Base-by-base conservation (phyloP, 1,140 invertebrate genomes). In the Portunus trituberculatus region DNA sequence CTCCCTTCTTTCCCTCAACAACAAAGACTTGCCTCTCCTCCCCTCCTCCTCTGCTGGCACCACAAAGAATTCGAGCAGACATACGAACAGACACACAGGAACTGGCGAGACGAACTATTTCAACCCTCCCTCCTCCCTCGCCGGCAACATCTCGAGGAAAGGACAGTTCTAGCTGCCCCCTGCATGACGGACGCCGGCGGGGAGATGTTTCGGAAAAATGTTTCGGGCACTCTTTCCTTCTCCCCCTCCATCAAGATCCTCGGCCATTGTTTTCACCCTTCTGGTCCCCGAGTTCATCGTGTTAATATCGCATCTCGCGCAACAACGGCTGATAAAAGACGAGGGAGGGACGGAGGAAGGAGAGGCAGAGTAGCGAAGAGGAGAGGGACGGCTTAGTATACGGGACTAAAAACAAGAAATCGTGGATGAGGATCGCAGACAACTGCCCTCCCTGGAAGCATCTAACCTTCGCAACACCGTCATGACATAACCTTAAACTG, bases 161-260 rank as follows among this genome's bases (percentile, higher is more conserved):
- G 20, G 67, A 76, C 67, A n/a, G 67, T 76, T 76, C 67, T 76
- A 25, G 67, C 67, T n/a, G 67, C 67, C 67, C 67, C 67, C 67
- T n/a, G 67, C 67, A 76, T 76, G 67, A 76, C 67, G 67, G 67
- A 76, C 67, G 67, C n/a, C 67, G 67, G 6, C 67, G 67, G 67
- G 67, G 67, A 59, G 67, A 76, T 76, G 67, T 76, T 76, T 76
- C 67, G 67, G 67, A 76, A 76, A 76, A 76, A 76, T 76, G 67
- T 76, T 76, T 76, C 4, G 67, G 67, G 16, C n/a, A 76, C 67
- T n/a, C 67, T 76, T 76, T 76, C 25, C 67, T 20, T n/a, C n/a
- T 76, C 67, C 67, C 67, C 67, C 67, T 76, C 67, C 67, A 76
- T 76, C 67, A 76, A 76, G 67, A 76, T 76, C 67, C 67, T 76